These are phyloP conservation scores for Orcinus orca DNA, from an alignment of 2,113 vertebrate species.

Conservation along the genomic window DNA sequence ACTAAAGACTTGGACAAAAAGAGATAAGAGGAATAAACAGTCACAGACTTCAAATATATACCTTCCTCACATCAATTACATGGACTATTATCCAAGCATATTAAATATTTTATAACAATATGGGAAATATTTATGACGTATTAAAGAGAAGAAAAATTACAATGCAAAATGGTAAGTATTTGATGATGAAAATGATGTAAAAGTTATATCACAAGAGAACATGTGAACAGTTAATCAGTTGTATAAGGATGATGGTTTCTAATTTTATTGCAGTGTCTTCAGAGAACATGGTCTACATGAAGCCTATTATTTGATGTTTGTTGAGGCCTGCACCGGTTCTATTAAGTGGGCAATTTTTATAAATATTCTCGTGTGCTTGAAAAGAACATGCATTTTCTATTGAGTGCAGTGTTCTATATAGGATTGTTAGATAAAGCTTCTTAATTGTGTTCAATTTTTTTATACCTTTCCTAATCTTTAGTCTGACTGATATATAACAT, in stretches of 20 bases:
- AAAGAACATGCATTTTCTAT: not conserved
- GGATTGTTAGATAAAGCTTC: not conserved
- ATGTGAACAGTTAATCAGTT: not conserved
- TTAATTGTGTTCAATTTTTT: not conserved
- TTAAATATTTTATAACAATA: not conserved
- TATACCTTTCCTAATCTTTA: not conserved
- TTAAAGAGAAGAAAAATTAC: not conserved
- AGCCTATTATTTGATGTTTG: not conserved
- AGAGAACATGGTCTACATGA: not conserved
- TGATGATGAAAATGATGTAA: not conserved
- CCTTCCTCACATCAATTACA: not conserved
- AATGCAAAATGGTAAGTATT: not conserved
- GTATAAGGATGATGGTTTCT: not conserved
- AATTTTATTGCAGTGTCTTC: not conserved
- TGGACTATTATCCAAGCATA: not conserved
- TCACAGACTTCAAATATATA: not conserved
- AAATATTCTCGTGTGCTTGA: not conserved
- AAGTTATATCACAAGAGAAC: not conserved
- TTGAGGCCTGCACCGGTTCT: not conserved
- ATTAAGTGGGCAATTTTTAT: not conserved
- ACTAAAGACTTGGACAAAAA: constrained; percentile 26
- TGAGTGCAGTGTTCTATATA: not conserved
- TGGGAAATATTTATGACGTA: not conserved
- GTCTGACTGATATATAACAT: not conserved
- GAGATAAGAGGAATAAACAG: not conserved